Evolutionary conservation across 2,888 invertebrate species (phyloP).

Genomic region (Caenorhabditis doughertyi): DNA sequence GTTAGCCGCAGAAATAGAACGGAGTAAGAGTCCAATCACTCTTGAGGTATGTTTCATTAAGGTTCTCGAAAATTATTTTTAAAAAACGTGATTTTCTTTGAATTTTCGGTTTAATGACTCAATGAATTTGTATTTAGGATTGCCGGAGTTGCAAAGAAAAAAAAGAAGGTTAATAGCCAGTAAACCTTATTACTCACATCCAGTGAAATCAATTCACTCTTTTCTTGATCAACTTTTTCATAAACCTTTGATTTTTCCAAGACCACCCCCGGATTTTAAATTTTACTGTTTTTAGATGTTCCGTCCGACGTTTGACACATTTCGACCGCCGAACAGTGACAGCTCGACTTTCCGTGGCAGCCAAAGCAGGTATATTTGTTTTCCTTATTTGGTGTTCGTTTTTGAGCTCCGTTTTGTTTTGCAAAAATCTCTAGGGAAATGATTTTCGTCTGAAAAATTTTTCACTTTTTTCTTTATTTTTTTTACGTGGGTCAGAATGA

Average conservation of each 20-base stretch:
- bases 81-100: neutral
- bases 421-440: neutral
- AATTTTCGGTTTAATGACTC: neutral
- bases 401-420: slow-evolving; percentile 7
- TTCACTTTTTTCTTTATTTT: neutral
- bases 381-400: slow-evolving; percentile 45
- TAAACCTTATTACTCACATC: neutral
- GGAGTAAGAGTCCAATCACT: slow-evolving; percentile 41
- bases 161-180: neutral
- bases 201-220: neutral
- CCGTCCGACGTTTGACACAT: slow-evolving; percentile 71
- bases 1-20: slow-evolving; percentile 56
- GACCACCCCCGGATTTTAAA: slow-evolving; percentile 12
- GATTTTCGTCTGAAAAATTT: neutral
- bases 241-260: slow-evolving; percentile 16
- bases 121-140: neutral
- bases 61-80: no score
- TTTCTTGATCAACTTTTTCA: neutral
- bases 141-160: neutral
- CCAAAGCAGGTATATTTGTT: slow-evolving; percentile 63
- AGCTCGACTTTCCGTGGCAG: slow-evolving; percentile 63
- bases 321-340: slow-evolving; percentile 67
- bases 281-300: slow-evolving; percentile 59
- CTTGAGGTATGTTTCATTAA: slow-evolving; percentile 24
- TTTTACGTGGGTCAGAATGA: neutral